These are phyloP conservation scores for Oryzias melastigma DNA, from an alignment of 2,113 vertebrate genomes.

Conservation along the genomic window DNA sequence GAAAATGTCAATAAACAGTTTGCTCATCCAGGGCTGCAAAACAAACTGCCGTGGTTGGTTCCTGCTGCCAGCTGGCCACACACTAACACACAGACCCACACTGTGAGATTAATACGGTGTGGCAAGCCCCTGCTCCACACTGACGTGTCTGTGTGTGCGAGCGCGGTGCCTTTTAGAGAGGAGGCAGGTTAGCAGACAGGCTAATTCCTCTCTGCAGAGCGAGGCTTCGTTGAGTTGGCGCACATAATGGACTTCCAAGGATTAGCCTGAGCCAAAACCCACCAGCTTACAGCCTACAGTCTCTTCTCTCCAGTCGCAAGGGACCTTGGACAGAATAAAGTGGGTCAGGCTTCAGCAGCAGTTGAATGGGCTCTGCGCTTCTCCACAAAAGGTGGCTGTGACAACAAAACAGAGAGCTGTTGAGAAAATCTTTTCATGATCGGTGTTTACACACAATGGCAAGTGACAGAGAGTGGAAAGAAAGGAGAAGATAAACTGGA, in stretches of 20 bases:
- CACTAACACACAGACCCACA: slow-evolving; percentile 32
- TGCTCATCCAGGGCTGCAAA: slow-evolving; percentile 61
- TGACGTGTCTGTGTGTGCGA: slow-evolving; percentile 14
- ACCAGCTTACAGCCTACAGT: slow-evolving; percentile 47
- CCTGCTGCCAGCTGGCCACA: slow-evolving; percentile 53
- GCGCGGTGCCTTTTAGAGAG: slow-evolving; percentile 25
- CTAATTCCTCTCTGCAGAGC: slow-evolving; percentile 55
- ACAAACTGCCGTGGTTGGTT: slow-evolving; percentile 57
- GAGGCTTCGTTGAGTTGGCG: slow-evolving; percentile 56
- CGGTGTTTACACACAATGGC: slow-evolving; percentile 38
- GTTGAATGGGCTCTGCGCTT: slow-evolving; percentile 35
- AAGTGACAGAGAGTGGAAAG: slow-evolving; percentile 31
- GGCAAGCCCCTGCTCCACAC: slow-evolving; percentile 38
- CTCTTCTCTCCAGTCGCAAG: slow-evolving; percentile 39
- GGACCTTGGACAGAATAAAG: slow-evolving; percentile 60
- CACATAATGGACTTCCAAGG: slow-evolving; percentile 69
- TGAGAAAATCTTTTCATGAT: slow-evolving; percentile 49
- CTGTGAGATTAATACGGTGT: slow-evolving; percentile 52
- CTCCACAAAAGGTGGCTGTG: slow-evolving; percentile 32
- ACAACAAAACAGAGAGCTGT: slow-evolving; percentile 43
- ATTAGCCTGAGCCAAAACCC: slow-evolving; percentile 55
- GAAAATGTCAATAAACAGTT: slow-evolving; percentile 77
- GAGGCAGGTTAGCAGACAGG: slow-evolving; percentile 62
- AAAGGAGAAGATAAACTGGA: slow-evolving; percentile 51
- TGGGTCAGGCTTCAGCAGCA: slow-evolving; percentile 61